Evolutionary conservation across 2,113 vertebrate genomes (phyloP), one percentile per base, ranked within the genome.

Genomic region (Equus quagga): DNA sequence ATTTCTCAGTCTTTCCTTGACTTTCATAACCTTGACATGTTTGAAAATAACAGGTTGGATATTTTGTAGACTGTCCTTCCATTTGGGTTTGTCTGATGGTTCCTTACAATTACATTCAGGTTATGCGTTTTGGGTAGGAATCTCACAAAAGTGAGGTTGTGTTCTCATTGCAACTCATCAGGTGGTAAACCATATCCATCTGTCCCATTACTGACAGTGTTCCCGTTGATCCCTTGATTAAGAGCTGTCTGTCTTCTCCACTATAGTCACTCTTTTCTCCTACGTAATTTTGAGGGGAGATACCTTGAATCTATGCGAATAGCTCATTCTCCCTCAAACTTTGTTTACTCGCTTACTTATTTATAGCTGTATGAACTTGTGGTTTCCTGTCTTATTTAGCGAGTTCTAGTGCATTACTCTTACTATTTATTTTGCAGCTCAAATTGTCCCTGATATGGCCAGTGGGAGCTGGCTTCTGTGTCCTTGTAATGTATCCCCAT

Each of bases 141-240:
- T 31, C 1, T 23, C 26, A 49, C 41, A 60, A 26, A 44, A n/a
- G 46, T 17, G 44, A 41, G 12, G 41, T 31, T 58, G 36, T n/a
- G 44, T 31, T 46, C n/a, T 70, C 33, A 6, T 23, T 17, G n/a
- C 46, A 13, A 3, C 46, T 24, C 14, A 13, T 8, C 0, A 1
- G 10, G 18, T 1, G 0, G 75, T 31, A 70, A n/a, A 26, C 62
- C 15, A 2, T 3, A 21, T 51, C 56, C 18, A 0, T 8, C 2
- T 21, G 31, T 41, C 12, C 60, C 19, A 0, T 31, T 0, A 31
- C 6, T 0, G 1, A 44, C 0, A 4, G 8, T 8, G 46, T 23
- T 51, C 17, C 3, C 31, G 28, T 19, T 19, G 18, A 36, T 14
- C 54, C 41, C 46, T 44, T 51, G 54, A 44, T 24, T n/a, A 8